phyloP scores from a whole-genome alignment of 2,888 invertebrate genomes.

The Scotopteryx bipunctaria region DNA sequence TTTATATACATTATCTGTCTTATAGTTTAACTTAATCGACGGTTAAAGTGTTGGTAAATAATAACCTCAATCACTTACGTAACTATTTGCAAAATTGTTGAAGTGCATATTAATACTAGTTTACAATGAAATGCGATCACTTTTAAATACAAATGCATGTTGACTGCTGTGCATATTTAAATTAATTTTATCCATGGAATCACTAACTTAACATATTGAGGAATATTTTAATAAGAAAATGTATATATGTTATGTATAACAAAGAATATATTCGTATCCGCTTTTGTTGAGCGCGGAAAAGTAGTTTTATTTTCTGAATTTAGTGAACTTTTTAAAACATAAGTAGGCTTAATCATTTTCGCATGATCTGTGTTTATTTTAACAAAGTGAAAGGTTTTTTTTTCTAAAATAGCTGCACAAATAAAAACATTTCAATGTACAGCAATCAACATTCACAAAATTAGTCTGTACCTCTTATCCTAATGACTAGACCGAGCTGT shows the following conservation, averaged over 20 bases:
- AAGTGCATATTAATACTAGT: conserved; percentile 54
- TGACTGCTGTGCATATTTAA: conserved; percentile 40
- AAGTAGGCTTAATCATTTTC: too few species aligned
- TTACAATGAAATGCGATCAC: conserved; percentile 40
- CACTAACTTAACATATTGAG: conserved; percentile 5
- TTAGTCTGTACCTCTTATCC: conserved; percentile 65
- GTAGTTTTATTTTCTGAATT: too few species aligned
- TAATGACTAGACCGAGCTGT: conserved; percentile 54
- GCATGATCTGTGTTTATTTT: too few species aligned
- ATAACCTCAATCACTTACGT: conserved; percentile 48
- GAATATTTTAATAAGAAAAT: too few species aligned
- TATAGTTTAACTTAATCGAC: neutral
- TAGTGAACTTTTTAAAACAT: too few species aligned
- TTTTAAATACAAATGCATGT: conserved; percentile 32
- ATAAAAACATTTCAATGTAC: too few species aligned
- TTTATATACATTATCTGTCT: neutral
- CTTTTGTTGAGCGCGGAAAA: too few species aligned
- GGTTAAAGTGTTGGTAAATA: neutral
- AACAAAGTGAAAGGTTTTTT: too few species aligned
- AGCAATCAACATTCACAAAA: conserved; percentile 47
- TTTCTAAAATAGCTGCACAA: too few species aligned
- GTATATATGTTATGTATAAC: too few species aligned
- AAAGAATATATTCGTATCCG: too few species aligned
- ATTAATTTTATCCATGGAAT: neutral
- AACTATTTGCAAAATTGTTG: conserved; percentile 54